Percentiles rank a stretch among this genome's conserved stretches.
Evolutionary conservation across 2,113 vertebrate genomes (phyloP).

Genomic region (Xenopus laevis): DNA sequence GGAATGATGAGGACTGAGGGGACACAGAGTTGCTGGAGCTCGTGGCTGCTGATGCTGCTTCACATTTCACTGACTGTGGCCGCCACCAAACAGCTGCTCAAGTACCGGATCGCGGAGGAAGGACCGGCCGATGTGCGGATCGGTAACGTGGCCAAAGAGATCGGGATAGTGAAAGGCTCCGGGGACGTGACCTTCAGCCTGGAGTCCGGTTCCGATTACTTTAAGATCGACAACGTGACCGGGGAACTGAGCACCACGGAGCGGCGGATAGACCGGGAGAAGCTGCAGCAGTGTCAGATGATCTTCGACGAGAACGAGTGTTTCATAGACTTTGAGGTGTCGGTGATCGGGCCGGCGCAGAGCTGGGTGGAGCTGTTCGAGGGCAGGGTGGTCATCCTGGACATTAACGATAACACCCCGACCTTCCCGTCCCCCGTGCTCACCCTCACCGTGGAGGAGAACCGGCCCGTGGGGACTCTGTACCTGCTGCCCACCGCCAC

Average conservation of each 20-base stretch:
- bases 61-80: constrained; percentile 81
- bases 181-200: constrained; percentile 96
- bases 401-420: constrained; percentile 97
- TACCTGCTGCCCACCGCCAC: constrained; percentile 95
- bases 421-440: constrained; percentile 95
- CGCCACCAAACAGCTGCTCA: constrained; percentile 89
- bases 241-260: constrained; percentile 95
- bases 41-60: constrained; percentile 71
- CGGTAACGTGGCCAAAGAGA: constrained; percentile 89
- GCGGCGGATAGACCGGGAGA: constrained; percentile 94
- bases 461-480: constrained; percentile 93
- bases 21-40: constrained; percentile 56
- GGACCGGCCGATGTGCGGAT: constrained; percentile 91
- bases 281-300: constrained; percentile 98
- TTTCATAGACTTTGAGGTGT: constrained; percentile 97
- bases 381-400: constrained; percentile 91
- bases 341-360: constrained; percentile 94
- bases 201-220: constrained; percentile 93
- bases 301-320: constrained; percentile 98
- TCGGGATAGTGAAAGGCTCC: constrained; percentile 88
- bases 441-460: constrained; percentile 95
- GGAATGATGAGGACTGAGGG: constrained; percentile 59
- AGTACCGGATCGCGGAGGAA: constrained; percentile 91
- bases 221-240: constrained; percentile 98
- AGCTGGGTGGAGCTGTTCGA: constrained; percentile 98